Percentiles rank a stretch among this genome's conserved stretches.
Evolutionary conservation across 2,888 invertebrate species (phyloP).

Genomic region (Allacma fusca): DNA sequence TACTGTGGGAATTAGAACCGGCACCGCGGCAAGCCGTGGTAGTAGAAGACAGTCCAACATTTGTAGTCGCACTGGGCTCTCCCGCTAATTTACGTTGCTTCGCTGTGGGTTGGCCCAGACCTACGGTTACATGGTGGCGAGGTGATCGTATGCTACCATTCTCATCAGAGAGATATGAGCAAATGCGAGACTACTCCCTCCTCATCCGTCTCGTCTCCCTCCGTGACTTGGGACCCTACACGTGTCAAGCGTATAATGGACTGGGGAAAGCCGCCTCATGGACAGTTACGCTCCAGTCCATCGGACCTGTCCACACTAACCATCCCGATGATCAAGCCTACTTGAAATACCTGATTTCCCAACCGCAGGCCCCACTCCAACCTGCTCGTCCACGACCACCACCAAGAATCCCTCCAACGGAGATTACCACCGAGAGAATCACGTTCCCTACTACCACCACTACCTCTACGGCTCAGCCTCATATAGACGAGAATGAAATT

Average conservation of each 20-base stretch:
- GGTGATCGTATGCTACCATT: constrained; percentile 78
- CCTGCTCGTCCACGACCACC: constrained; percentile 22
- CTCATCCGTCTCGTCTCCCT: constrained; percentile 76
- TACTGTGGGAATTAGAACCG: constrained; percentile 67
- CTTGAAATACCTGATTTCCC: constrained; percentile 70
- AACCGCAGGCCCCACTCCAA: constrained; percentile 32
- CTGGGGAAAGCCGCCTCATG: constrained; percentile 78
- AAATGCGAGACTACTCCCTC: constrained; percentile 77
- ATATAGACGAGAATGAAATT: constrained; percentile 36
- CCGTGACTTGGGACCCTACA: constrained; percentile 82
- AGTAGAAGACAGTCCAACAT: constrained; percentile 73
- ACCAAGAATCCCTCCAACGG: constrained; percentile 30
- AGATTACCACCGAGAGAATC: background rate
- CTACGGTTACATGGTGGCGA: constrained; percentile 85
- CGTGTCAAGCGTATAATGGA: constrained; percentile 89
- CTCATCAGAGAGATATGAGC: constrained; percentile 74
- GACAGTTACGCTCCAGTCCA: constrained; percentile 76
- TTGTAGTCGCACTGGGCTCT: constrained; percentile 76
- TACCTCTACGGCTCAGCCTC: background rate
- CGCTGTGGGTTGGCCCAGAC: constrained; percentile 82
- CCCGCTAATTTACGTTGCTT: constrained; percentile 79
- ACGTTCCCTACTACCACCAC: constrained; percentile 32
- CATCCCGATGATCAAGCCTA: constrained; percentile 70
- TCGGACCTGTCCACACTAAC: constrained; percentile 72
- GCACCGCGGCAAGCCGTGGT: constrained; percentile 71